phyloP scores from a whole-genome alignment of 2,888 invertebrate species.

The Sesia bembeciformis region DNA sequence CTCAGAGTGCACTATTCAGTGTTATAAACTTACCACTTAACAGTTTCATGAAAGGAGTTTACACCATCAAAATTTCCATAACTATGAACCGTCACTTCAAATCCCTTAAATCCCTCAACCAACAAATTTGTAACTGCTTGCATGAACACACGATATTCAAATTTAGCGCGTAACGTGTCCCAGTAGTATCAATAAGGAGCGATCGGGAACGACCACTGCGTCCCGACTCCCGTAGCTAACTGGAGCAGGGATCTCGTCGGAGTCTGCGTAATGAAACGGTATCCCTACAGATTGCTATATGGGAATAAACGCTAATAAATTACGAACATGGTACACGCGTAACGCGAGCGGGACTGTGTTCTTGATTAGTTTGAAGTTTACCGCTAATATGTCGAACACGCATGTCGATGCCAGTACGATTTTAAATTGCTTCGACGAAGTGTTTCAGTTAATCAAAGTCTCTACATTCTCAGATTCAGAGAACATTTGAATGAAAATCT shows the following conservation, averaged over 20 bases:
- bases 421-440: conserved; percentile 5
- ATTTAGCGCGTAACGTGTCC: neutral
- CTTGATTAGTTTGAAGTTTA: conserved; percentile 70
- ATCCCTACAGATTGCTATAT: conserved; percentile 71
- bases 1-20: no score
- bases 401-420: conserved; percentile 7
- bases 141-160: conserved; percentile 28
- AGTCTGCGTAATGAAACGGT: conserved; percentile 71
- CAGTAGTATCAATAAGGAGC: conserved; percentile 15
- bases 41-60: no score
- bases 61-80: conserved; percentile 30
- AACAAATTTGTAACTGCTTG: conserved; percentile 30
- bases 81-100: conserved; percentile 30
- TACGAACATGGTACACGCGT: conserved; percentile 67
- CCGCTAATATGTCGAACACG: conserved; percentile 57
- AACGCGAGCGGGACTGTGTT: conserved; percentile 55
- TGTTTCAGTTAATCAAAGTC: neutral
- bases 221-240: conserved; percentile 55
- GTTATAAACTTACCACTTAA: no score
- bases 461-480: neutral
- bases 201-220: conserved; percentile 43
- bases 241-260: conserved; percentile 65
- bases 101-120: conserved; percentile 27
- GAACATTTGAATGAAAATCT: neutral
- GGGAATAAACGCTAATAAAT: conserved; percentile 73